Conservation (phyloP, 1,140 invertebrate species). For the Mactra quadrangularis region DNA sequence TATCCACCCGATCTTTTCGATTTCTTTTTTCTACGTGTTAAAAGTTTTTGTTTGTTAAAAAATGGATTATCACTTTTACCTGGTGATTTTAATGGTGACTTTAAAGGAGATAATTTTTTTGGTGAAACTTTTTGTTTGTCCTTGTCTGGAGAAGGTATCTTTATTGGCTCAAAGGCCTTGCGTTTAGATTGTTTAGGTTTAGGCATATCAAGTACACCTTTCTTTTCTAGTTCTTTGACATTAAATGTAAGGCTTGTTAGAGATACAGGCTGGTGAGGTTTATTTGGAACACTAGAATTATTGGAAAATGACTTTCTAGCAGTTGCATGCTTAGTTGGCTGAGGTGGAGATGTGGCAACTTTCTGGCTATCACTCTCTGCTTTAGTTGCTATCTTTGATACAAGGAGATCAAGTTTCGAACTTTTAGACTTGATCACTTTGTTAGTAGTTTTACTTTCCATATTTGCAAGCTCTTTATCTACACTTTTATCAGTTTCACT, state of each 20-base stretch:
- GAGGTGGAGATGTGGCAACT: background rate
- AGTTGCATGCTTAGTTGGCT: conserved; percentile 32
- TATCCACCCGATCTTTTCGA: conserved; percentile 13
- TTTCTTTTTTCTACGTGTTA: conserved; percentile 24
- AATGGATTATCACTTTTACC: conserved; percentile 42
- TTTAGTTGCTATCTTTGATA: conserved; percentile 48
- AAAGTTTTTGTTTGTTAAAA: conserved; percentile 33
- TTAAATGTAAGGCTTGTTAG: conserved; percentile 53
- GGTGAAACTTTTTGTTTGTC: background rate
- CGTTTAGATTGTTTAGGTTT: conserved; percentile 54
- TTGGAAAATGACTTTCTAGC: conserved; percentile 51
- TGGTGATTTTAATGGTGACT: conserved; percentile 46
- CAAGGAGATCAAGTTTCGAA: conserved; percentile 45
- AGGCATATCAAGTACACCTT: conserved; percentile 55
- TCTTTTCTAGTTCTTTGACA: conserved; percentile 58
- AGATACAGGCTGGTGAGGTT: conserved; percentile 7
- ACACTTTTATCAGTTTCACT: no score
- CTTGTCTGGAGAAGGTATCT: conserved; percentile 43
- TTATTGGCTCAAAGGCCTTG: conserved; percentile 57
- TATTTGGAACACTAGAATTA: background rate
- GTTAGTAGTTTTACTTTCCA: background rate
- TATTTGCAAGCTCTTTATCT: background rate
- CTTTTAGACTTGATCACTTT: conserved; percentile 16
- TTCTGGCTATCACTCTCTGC: conserved; percentile 50
- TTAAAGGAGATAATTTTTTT: conserved; percentile 10